These are phyloP conservation scores for Caenorhabditis becei DNA, from an alignment of 2,888 invertebrate genomes.

Conservation along the genomic window DNA sequence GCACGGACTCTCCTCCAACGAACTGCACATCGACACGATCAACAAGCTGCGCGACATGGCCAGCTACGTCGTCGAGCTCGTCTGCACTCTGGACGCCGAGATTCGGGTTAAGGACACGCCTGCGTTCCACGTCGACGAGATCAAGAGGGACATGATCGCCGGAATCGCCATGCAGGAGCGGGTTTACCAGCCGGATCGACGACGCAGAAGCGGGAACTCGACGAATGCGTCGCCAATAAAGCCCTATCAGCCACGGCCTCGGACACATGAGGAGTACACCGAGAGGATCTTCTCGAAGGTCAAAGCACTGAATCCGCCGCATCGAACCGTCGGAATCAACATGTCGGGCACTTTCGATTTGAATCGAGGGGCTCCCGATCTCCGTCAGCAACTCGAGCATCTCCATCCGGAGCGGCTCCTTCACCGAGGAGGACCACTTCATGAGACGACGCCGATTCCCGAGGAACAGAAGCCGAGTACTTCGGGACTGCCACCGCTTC, in stretches of 20 bases:
- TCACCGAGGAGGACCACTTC: not conserved
- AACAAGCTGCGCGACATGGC: conserved; percentile 36
- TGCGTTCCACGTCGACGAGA: conserved; percentile 16
- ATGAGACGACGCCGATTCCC: not conserved
- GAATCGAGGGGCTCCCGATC: not conserved
- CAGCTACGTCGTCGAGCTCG: conserved; percentile 41
- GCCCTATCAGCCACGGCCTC: not conserved
- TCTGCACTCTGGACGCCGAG: conserved; percentile 42
- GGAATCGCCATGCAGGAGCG: conserved; percentile 45
- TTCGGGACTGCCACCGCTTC: not conserved
- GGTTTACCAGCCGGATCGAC: conserved; percentile 28
- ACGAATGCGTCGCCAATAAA: not conserved
- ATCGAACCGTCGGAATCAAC: conserved; percentile 9
- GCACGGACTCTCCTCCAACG: conserved; percentile 12
- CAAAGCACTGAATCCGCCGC: conserved; percentile 1
- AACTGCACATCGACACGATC: conserved; percentile 32
- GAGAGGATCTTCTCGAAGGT: conserved; percentile 15
- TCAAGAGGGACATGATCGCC: conserved; percentile 47
- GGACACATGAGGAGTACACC: conserved; percentile 5
- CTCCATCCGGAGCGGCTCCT: not conserved
- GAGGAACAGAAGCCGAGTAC: conserved; percentile 29
- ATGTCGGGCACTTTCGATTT: conserved; percentile 1
- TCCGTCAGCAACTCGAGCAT: not conserved
- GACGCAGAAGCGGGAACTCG: conserved; percentile 5
- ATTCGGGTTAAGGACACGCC: conserved; percentile 27